These are phyloP conservation scores for Phalacrocorax aristotelis DNA, from an alignment of 2,113 vertebrate genomes.

Conservation along the genomic window DNA sequence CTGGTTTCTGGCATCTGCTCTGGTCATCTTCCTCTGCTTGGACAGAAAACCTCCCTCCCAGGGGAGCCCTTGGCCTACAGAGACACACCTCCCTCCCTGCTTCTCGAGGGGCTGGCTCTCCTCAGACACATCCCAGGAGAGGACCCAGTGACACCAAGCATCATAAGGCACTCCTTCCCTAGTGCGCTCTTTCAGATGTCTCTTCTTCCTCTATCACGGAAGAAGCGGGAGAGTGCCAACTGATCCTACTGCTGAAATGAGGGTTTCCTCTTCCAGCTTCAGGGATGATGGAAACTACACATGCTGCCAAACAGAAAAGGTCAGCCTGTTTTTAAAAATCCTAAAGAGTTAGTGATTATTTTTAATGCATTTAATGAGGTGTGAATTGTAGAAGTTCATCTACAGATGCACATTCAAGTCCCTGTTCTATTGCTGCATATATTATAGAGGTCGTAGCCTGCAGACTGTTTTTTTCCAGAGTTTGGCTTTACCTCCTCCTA, in stretches of 20 bases:
- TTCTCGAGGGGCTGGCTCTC: background rate
- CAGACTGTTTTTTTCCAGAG: background rate
- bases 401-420: background rate
- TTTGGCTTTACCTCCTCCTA: background rate
- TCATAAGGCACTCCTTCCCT: background rate
- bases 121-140: background rate
- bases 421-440: background rate
- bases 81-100: background rate
- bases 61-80: background rate
- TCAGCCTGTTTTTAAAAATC: background rate
- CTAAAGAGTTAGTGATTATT: background rate
- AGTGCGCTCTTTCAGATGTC: background rate
- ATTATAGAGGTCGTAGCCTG: background rate
- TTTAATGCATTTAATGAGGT: background rate
- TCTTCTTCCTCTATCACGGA: background rate
- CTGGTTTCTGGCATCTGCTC: background rate
- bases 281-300: background rate
- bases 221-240: background rate
- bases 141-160: background rate
- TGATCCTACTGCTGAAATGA: background rate
- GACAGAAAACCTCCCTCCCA: background rate
- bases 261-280: background rate
- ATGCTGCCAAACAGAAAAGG: background rate
- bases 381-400: background rate
- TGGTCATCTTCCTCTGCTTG: background rate